Percentiles rank a stretch among this genome's conserved stretches.
phyloP scores from a whole-genome alignment of 2,888 invertebrate species.

The Calliphora vomitoria region DNA sequence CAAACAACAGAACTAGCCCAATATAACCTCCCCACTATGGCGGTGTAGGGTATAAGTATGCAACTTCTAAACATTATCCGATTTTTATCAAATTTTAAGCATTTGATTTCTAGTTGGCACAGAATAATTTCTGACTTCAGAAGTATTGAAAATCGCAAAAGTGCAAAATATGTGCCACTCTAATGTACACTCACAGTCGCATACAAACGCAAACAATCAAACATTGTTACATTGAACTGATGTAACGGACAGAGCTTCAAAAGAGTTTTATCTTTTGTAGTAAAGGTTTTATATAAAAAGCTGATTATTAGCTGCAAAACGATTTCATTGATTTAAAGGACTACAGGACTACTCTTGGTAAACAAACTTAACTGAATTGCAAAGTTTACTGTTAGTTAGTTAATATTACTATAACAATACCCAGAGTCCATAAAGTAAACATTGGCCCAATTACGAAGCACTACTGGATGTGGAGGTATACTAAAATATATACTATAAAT shows the following conservation, averaged over 20 bases:
- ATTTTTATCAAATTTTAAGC: no score
- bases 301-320: not conserved
- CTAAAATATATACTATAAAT: no score
- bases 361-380: slow-evolving; percentile 67
- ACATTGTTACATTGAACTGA: slow-evolving; percentile 21
- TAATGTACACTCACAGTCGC: not conserved
- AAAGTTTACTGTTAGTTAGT: slow-evolving; percentile 66
- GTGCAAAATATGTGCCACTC: no score
- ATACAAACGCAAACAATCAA: slow-evolving; percentile 10
- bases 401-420: slow-evolving; percentile 67
- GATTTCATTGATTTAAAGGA: not conserved
- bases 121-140: no score
- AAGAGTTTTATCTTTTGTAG: not conserved
- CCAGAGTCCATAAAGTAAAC: slow-evolving; percentile 70
- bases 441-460: slow-evolving; percentile 68
- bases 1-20: no score
- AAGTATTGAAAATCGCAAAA: no score
- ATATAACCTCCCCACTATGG: no score
- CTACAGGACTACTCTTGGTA: not conserved
- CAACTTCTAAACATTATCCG: no score
- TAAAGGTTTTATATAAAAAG: not conserved
- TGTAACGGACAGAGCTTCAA: slow-evolving; percentile 10
- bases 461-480: not conserved
- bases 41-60: no score
- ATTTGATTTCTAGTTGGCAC: no score